Percentiles rank a stretch among this genome's conserved stretches.
phyloP scores from a whole-genome alignment of 2,888 invertebrate genomes.

The Thereva nobilitata region DNA sequence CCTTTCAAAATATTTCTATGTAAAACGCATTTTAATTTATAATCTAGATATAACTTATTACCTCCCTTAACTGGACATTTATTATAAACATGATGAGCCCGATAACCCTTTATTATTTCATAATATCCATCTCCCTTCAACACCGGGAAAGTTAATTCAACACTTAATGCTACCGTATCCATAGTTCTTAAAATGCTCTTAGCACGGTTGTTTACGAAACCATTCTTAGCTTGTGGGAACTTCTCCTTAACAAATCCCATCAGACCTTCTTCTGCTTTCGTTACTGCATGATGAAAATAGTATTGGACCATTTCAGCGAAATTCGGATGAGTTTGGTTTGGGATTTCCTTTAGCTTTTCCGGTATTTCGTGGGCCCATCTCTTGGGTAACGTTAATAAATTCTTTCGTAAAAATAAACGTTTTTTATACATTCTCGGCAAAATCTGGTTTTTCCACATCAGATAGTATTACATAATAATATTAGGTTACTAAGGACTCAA shows the following conservation, averaged over 20 bases:
- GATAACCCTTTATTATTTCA: slow-evolving; percentile 53
- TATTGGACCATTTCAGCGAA: slow-evolving; percentile 52
- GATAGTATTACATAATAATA: no score
- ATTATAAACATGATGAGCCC: slow-evolving; percentile 53
- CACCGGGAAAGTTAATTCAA: slow-evolving; percentile 54
- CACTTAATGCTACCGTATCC: slow-evolving; percentile 46
- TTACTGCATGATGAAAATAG: slow-evolving; percentile 52
- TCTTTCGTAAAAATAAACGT: no score
- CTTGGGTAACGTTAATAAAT: no score
- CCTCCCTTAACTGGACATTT: slow-evolving; percentile 55
- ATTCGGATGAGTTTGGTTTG: slow-evolving; percentile 47
- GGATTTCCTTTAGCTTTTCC: slow-evolving; percentile 47
- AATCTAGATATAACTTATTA: slow-evolving; percentile 31
- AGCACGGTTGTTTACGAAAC: slow-evolving; percentile 48
- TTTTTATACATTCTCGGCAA: no score
- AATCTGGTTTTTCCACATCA: no score
- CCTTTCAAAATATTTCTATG: slow-evolving; percentile 61
- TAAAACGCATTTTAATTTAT: no score
- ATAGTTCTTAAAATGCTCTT: slow-evolving; percentile 50
- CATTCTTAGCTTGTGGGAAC: slow-evolving; percentile 47
- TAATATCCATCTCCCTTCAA: slow-evolving; percentile 48
- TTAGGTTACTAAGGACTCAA: no score
- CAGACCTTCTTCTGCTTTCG: slow-evolving; percentile 49
- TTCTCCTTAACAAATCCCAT: slow-evolving; percentile 47
- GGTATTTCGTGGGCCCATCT: slow-evolving; percentile 49